phyloP scores from a whole-genome alignment of 2,888 invertebrate genomes.

The Steinernema hermaphroditum region DNA sequence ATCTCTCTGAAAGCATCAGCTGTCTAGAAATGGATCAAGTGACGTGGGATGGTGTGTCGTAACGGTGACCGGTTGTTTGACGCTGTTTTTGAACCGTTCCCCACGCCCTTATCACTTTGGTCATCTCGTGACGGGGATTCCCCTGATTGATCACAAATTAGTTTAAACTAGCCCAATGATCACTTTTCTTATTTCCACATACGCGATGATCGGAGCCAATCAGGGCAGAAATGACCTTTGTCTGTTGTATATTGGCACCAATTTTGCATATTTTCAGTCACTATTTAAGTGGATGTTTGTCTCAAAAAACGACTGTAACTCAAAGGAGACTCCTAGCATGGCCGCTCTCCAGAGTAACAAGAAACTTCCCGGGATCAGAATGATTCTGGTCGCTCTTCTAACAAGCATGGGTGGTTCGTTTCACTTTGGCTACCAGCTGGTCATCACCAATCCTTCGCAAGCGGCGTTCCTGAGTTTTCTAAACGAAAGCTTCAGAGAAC shows the following conservation, averaged over 20 bases:
- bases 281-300: background rate
- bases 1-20: no score
- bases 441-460: conserved; percentile 57
- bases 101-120: background rate
- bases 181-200: background rate
- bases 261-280: background rate
- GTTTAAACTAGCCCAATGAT: conserved; percentile 7
- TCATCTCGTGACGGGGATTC: conserved; percentile 27
- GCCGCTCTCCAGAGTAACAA: background rate
- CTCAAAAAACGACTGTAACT: no score
- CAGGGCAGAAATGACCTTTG: background rate
- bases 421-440: conserved; percentile 59
- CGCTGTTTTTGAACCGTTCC: conserved; percentile 12
- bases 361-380: conserved; percentile 27
- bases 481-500: conserved; percentile 45
- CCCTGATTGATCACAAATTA: background rate
- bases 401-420: conserved; percentile 52
- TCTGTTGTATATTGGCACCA: background rate
- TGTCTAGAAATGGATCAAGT: background rate
- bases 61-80: conserved; percentile 17
- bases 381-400: conserved; percentile 37
- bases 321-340: no score
- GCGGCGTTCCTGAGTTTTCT: conserved; percentile 52
- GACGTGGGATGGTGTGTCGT: background rate
- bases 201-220: background rate